phyloP scores from a whole-genome alignment of 1,140 invertebrate species.

The Pentalonia nigronervosa region DNA sequence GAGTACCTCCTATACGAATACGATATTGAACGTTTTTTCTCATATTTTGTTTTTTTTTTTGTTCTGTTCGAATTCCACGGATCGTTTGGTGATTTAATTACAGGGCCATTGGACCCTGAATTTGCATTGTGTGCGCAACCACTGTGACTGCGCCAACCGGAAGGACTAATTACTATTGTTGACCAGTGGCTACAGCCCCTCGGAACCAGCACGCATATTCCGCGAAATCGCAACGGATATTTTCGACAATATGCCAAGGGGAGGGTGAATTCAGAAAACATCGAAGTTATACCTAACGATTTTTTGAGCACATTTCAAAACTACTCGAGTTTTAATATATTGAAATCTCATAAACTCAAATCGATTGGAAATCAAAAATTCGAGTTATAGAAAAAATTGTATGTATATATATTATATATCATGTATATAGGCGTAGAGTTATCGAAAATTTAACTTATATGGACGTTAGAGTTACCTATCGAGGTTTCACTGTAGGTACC shows the following conservation, averaged over 20 bases:
- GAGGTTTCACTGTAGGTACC: too few species aligned
- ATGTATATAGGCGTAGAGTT: too few species aligned
- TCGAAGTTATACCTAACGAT: neutral
- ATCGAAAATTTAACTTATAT: too few species aligned
- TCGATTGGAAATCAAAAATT: too few species aligned
- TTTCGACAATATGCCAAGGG: neutral
- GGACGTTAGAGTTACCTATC: too few species aligned
- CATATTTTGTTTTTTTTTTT: neutral
- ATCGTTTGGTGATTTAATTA: slow-evolving; percentile 43
- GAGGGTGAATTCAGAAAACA: neutral
- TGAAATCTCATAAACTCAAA: too few species aligned
- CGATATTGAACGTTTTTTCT: neutral
- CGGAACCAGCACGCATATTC: neutral
- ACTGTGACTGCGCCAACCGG: slow-evolving; percentile 11
- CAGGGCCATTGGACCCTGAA: slow-evolving; percentile 44
- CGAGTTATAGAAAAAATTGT: too few species aligned
- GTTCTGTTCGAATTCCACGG: slow-evolving; percentile 11
- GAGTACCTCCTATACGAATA: too few species aligned
- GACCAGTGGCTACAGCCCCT: neutral
- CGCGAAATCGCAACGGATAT: neutral
- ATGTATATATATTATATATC: too few species aligned
- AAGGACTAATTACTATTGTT: slow-evolving; percentile 6
- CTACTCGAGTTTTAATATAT: neutral
- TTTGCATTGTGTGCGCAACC: neutral
- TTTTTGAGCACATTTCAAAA: neutral